Percentiles rank a stretch among this genome's conserved stretches.
Conservation (phyloP, 2,797 vertebrate genomes). For the Oryzias dopingdopingensis region DNA sequence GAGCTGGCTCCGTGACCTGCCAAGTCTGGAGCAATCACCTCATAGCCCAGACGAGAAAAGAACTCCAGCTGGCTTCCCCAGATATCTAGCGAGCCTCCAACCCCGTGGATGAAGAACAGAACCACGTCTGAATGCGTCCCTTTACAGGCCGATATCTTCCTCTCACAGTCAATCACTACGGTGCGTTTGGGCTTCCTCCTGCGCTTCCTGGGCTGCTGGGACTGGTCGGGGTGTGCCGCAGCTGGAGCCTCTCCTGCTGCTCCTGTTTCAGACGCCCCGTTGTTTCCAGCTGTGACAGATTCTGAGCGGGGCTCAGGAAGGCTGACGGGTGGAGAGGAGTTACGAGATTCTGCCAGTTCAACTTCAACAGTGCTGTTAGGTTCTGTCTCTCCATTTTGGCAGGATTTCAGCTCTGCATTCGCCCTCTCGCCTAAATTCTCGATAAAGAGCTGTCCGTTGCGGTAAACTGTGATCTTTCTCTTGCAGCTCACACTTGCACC, state of each 20-base stretch:
- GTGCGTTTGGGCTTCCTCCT: slow-evolving; percentile 86
- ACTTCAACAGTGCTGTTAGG: slow-evolving; percentile 74
- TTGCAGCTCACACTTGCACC: slow-evolving; percentile 84
- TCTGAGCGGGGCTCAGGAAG: slow-evolving; percentile 31
- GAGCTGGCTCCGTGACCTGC: slow-evolving; percentile 92
- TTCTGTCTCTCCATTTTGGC: slow-evolving; percentile 72
- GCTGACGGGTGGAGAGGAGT: slow-evolving; percentile 17
- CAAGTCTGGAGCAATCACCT: slow-evolving; percentile 91
- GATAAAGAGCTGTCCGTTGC: slow-evolving; percentile 89
- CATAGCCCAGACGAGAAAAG: slow-evolving; percentile 91
- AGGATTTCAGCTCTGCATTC: slow-evolving; percentile 75
- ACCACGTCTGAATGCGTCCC: slow-evolving; percentile 87
- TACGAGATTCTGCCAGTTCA: slow-evolving; percentile 72
- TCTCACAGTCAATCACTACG: slow-evolving; percentile 89
- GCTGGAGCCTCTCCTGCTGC: slow-evolving; percentile 23
- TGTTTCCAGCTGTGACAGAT: slow-evolving; percentile 33
- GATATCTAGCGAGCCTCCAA: slow-evolving; percentile 93
- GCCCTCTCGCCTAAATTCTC: slow-evolving; percentile 86
- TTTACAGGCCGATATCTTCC: slow-evolving; percentile 88
- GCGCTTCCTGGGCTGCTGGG: slow-evolving; percentile 61
- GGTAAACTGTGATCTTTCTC: slow-evolving; percentile 89
- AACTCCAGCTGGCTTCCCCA: slow-evolving; percentile 96
- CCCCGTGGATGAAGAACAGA: slow-evolving; percentile 95
- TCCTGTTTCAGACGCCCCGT: slow-evolving; percentile 22
- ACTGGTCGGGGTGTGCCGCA: slow-evolving; percentile 37